Percentiles rank a stretch among this genome's conserved stretches.
Evolutionary conservation across 2,797 vertebrate species (phyloP).

Genomic region (Holocentrus rufus): DNA sequence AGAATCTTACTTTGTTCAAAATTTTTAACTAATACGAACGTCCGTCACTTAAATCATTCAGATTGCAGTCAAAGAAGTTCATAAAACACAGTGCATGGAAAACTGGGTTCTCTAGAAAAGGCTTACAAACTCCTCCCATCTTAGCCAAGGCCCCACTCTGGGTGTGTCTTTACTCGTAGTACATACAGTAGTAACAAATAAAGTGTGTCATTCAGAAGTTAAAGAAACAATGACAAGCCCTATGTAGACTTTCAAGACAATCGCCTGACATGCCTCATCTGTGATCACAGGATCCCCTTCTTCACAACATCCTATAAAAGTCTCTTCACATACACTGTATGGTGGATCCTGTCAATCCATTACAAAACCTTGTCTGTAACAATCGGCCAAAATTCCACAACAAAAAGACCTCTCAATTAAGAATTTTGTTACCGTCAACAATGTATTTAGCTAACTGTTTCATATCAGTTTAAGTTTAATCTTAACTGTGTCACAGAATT

Average conservation of each 20-base stretch:
- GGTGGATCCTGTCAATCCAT: background rate
- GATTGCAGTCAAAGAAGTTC: background rate
- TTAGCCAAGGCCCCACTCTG: background rate
- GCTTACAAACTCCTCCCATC: slow-evolving; percentile 53
- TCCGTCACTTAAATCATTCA: background rate
- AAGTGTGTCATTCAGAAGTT: slow-evolving; percentile 27
- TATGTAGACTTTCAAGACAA: background rate
- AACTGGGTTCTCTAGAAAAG: slow-evolving; percentile 15
- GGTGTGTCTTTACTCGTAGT: slow-evolving; percentile 14
- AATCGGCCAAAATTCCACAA: background rate
- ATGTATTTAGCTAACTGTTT: background rate
- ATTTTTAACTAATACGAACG: background rate
- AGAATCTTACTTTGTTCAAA: background rate
- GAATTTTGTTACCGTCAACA: background rate
- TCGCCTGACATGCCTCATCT: background rate
- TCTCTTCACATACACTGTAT: background rate
- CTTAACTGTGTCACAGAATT: too few relatives aligned
- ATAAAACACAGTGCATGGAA: background rate
- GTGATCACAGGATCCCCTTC: background rate
- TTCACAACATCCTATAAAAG: background rate
- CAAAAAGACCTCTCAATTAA: background rate
- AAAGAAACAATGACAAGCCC: background rate
- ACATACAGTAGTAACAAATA: slow-evolving; percentile 5
- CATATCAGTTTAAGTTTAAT: background rate
- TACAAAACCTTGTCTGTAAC: background rate